A percentile compares a stretch with the other conserved stretches of the same genome.
Evolutionary conservation across 2,797 vertebrate species (phyloP).

Genomic region (Sebastes diploproa): DNA sequence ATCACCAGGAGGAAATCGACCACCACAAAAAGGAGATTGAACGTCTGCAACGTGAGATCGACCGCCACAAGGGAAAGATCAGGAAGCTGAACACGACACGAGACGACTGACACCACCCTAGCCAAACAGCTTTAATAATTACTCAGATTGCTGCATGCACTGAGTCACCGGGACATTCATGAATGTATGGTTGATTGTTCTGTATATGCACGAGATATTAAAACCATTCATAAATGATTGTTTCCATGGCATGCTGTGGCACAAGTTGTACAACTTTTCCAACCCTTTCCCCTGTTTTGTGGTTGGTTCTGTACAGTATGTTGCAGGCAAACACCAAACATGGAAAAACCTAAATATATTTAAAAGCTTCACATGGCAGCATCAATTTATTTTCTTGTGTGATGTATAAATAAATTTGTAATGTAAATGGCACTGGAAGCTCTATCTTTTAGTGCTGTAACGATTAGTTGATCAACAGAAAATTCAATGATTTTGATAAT

Average conservation of each 20-base stretch:
- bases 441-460: neutral
- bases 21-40: conserved; percentile 93
- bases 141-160: conserved; percentile 33
- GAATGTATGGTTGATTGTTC: conserved; percentile 46
- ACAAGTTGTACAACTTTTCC: neutral
- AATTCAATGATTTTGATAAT: neutral
- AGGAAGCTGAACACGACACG: conserved; percentile 86
- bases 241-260: conserved; percentile 43
- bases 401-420: conserved; percentile 22
- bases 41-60: conserved; percentile 91
- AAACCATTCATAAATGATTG: conserved; percentile 35
- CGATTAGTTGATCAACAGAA: neutral
- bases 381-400: conserved; percentile 4
- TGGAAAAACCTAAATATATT: neutral
- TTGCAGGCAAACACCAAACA: conserved; percentile 1
- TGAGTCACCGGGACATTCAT: conserved; percentile 18
- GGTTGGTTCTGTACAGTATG: neutral
- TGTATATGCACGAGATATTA: conserved; percentile 64
- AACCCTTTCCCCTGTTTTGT: neutral
- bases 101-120: conserved; percentile 71
- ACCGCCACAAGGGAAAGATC: conserved; percentile 92
- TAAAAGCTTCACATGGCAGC: neutral
- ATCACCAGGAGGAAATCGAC: conserved; percentile 92
- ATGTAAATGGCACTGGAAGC: neutral
- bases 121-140: conserved; percentile 9